A percentile compares a stretch with the other conserved stretches of the same genome.
Evolutionary conservation across 2,113 vertebrate species (phyloP).

Genomic region (Phaethornis superciliosus): DNA sequence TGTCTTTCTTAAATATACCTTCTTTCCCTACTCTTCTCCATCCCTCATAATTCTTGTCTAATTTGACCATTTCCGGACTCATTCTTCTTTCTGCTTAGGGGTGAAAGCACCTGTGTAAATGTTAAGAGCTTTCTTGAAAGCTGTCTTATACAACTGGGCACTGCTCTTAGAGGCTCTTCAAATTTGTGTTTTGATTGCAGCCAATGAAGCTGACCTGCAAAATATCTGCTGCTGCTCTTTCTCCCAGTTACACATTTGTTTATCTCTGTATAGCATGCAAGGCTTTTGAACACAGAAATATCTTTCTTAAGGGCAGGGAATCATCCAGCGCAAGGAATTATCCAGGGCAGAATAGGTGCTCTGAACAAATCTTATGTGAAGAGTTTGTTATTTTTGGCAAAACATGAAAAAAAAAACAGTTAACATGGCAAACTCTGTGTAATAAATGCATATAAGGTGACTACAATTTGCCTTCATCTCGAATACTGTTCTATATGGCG

Average conservation of each 20-base stretch:
- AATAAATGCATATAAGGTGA: not conserved
- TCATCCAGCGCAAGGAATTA: not conserved
- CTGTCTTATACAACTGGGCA: not conserved
- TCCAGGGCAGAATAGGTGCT: not conserved
- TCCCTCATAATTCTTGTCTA: not conserved
- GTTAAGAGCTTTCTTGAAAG: not conserved
- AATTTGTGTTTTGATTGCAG: not conserved
- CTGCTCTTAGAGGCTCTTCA: not conserved
- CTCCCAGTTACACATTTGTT: not conserved
- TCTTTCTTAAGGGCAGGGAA: not conserved
- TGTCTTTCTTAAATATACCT: not conserved
- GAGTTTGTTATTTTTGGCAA: not conserved
- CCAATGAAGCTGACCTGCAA: not conserved
- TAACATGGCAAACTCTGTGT: not conserved
- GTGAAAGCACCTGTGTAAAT: not conserved
- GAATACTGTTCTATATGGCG: not conserved
- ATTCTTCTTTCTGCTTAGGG: not conserved
- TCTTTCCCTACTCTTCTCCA: not conserved
- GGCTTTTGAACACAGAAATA: not conserved
- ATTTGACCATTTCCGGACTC: not conserved
- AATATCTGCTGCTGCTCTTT: not conserved
- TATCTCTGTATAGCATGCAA: not conserved
- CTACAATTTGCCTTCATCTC: not conserved
- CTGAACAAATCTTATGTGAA: not conserved
- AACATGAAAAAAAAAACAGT: not conserved